Percentiles rank a stretch among this genome's conserved stretches.
Evolutionary conservation across 2,888 invertebrate species (phyloP).

Genomic region (Clusia tigrina): DNA sequence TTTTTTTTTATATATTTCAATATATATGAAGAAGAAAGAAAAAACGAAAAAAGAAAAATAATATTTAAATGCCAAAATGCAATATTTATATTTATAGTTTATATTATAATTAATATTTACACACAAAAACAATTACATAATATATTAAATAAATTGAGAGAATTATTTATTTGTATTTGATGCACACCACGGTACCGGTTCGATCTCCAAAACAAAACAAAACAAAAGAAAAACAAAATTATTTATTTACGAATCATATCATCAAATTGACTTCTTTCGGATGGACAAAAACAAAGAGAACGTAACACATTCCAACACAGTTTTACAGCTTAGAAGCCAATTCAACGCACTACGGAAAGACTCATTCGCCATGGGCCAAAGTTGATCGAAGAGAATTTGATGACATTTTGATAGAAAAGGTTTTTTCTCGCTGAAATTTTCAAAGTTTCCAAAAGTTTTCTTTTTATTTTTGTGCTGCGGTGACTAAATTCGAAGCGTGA

Average conservation of each 20-base stretch:
- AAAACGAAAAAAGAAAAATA: constrained; percentile 64
- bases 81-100: constrained; percentile 61
- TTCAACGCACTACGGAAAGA: neutral
- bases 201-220: neutral
- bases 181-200: constrained; percentile 36
- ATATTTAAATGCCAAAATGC: constrained; percentile 65
- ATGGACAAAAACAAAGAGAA: too few species aligned
- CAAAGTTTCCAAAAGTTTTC: neutral
- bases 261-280: neutral
- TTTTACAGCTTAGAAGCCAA: neutral
- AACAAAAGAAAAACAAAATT: neutral
- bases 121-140: constrained; percentile 44
- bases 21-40: constrained; percentile 63
- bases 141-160: constrained; percentile 49
- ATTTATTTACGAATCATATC: neutral
- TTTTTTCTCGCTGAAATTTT: neutral
- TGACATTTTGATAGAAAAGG: neutral
- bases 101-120: constrained; percentile 51
- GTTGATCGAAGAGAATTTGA: neutral
- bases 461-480: constrained; percentile 10
- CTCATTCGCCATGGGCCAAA: neutral
- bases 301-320: neutral
- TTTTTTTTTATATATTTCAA: constrained; percentile 40
- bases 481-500: constrained; percentile 12
- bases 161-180: constrained; percentile 34